These are phyloP conservation scores for Hanleya hanleyi DNA, from an alignment of 2,888 invertebrate genomes.

Conservation along the genomic window DNA sequence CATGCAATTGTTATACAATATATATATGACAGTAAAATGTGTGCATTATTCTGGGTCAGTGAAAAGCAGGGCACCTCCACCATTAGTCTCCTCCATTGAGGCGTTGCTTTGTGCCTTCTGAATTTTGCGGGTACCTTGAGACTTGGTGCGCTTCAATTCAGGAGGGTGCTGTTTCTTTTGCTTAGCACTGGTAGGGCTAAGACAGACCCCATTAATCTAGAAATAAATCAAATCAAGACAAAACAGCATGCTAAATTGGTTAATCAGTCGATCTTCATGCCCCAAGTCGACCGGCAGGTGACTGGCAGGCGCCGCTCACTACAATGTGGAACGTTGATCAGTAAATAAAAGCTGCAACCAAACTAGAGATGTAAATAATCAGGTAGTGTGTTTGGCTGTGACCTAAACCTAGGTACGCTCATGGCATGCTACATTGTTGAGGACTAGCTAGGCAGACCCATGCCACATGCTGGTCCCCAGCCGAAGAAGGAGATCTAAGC, in stretches of 20 bases:
- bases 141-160: slow-evolving; percentile 89
- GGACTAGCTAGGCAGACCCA: no score
- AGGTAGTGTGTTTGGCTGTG: neutral
- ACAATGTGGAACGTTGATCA: neutral
- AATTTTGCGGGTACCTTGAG: slow-evolving; percentile 84
- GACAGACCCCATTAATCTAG: slow-evolving; percentile 87
- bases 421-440: no score
- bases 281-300: no score
- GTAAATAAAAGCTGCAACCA: neutral
- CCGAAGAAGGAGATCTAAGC: no score
- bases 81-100: slow-evolving; percentile 66
- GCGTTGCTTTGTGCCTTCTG: slow-evolving; percentile 69
- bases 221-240: slow-evolving; percentile 21
- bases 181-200: slow-evolving; percentile 77
- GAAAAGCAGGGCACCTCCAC: slow-evolving; percentile 55
- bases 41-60: no score
- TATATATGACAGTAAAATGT: no score
- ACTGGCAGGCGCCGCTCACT: neutral
- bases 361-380: neutral
- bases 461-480: no score
- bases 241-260: slow-evolving; percentile 1
- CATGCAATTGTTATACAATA: no score
- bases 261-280: no score
- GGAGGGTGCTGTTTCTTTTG: slow-evolving; percentile 73
- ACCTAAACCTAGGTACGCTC: neutral